A percentile compares a stretch with the other conserved stretches of the same genome.
Conservation (phyloP, 2,797 vertebrate species). For the Coccyzus lansbergi region DNA sequence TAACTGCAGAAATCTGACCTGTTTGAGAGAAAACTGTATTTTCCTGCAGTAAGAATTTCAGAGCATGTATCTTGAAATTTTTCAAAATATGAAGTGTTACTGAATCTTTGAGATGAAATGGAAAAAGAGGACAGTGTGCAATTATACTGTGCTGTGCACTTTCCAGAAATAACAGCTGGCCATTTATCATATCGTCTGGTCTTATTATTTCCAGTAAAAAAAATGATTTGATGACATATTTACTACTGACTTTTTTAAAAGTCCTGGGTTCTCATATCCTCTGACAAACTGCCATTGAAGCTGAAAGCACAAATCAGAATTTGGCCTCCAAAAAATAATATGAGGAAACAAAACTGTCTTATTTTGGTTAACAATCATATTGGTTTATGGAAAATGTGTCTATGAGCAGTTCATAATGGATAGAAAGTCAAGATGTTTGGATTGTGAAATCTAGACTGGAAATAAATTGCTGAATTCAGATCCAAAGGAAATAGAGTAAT, state of each 20-base stretch:
- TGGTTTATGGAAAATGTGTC: background rate
- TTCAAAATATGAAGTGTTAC: background rate
- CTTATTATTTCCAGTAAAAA: background rate
- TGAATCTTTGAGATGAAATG: background rate
- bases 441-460: background rate
- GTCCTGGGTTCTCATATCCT: background rate
- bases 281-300: background rate
- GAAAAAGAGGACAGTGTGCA: background rate
- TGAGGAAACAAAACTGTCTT: background rate
- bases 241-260: background rate
- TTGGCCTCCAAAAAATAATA: background rate
- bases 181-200: background rate
- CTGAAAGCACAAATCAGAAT: background rate
- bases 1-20: background rate
- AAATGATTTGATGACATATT: background rate
- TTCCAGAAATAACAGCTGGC: background rate
- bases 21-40: background rate
- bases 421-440: background rate
- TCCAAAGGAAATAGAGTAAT: background rate
- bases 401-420: background rate
- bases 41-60: background rate
- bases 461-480: background rate
- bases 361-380: background rate
- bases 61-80: background rate
- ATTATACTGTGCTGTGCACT: background rate